phyloP scores from a whole-genome alignment of 2,113 vertebrate genomes.

The Tragulus kanchil region DNA sequence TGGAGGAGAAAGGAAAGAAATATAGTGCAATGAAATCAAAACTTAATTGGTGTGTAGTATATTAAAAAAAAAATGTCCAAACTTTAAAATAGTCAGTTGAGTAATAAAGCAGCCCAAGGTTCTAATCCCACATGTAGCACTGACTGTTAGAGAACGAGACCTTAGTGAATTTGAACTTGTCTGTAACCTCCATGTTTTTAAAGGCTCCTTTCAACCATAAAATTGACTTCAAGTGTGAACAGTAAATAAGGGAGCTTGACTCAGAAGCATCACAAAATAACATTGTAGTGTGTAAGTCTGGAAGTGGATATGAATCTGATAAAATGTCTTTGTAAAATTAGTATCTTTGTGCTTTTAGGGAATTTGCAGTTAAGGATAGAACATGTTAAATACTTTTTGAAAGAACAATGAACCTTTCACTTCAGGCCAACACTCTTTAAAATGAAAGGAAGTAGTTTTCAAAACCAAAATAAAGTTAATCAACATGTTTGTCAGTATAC shows the following conservation, averaged over 20 bases:
- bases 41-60: conserved; percentile 32
- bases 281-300: not conserved
- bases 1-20: not conserved
- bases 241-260: conserved; percentile 22
- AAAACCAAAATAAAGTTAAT: conserved; percentile 37
- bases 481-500: not conserved
- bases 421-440: not conserved
- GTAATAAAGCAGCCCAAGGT: not conserved
- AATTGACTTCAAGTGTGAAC: not conserved
- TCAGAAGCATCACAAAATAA: not conserved
- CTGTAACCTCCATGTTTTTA: not conserved
- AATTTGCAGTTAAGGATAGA: conserved; percentile 7
- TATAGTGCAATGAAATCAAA: not conserved
- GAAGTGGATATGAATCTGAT: not conserved
- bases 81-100: not conserved
- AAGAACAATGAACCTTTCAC: not conserved
- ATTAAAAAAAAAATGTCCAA: not conserved
- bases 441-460: not conserved
- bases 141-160: not conserved
- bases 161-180: not conserved
- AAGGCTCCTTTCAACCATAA: not conserved
- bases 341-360: not conserved
- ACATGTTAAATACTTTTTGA: not conserved
- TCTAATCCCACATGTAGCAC: not conserved
- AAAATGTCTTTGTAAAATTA: conserved; percentile 25